Conservation (phyloP, 37 sponge, comb jelly and placozoan species). For the Beroe forskalii region DNA sequence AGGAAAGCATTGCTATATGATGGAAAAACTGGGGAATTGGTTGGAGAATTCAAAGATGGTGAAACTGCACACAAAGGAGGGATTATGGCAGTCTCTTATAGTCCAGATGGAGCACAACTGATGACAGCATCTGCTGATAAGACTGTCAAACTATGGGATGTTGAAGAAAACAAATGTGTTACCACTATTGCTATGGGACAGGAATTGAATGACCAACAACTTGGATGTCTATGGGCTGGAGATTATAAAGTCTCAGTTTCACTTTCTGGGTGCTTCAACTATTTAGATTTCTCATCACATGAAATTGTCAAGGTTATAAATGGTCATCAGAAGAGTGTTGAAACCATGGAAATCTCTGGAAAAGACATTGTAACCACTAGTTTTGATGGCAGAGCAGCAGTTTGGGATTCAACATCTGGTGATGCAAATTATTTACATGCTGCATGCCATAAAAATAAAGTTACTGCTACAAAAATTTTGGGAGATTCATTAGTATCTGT, state of each 20-base stretch:
- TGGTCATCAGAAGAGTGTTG: slow-evolving; percentile 90
- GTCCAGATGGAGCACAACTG: slow-evolving; percentile 78
- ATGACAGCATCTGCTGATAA: slow-evolving; percentile 97
- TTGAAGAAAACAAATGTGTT: slow-evolving; percentile 76
- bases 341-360: slow-evolving; percentile 66
- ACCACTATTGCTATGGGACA: slow-evolving; percentile 88
- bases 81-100: slow-evolving; percentile 70
- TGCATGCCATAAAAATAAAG: slow-evolving; percentile 13
- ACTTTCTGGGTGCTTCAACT: slow-evolving; percentile 89
- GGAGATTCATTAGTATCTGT: slow-evolving; percentile 45
- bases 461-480: not conserved
- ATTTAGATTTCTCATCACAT: slow-evolving; percentile 72
- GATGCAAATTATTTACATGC: not conserved
- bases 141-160: slow-evolving; percentile 94
- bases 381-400: slow-evolving; percentile 69
- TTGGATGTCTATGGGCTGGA: slow-evolving; percentile 95
- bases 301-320: not conserved
- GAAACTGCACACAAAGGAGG: slow-evolving; percentile 23
- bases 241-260: slow-evolving; percentile 85
- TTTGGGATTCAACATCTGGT: slow-evolving; percentile 53
- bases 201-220: slow-evolving; percentile 84
- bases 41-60: slow-evolving; percentile 78
- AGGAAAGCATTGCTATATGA: slow-evolving; percentile 79
- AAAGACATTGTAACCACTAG: slow-evolving; percentile 77
- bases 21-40: slow-evolving; percentile 82